Evolutionary conservation across 2,113 vertebrate species (phyloP), one percentile per base, ranked within the genome.

Genomic region (Eretmodus cyanostictus): DNA sequence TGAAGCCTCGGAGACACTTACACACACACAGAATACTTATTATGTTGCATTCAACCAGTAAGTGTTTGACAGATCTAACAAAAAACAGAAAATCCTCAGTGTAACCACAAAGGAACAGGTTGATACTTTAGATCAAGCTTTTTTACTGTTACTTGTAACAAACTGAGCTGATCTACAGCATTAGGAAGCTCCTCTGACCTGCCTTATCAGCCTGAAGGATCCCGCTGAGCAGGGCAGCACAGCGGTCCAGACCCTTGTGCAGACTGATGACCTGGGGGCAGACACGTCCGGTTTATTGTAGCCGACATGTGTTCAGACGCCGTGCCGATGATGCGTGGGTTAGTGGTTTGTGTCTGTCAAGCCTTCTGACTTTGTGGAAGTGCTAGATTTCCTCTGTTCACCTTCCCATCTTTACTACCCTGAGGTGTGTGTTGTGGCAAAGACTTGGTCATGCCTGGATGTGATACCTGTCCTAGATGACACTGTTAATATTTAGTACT

Each of bases 161-260:
- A 6, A 42, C 66, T 0, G 14, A 66, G 61, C 61, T 13, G 19
- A 22, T 68, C 10, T 68, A 12, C 10, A 40, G 36, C 13, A 7
- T 29, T 1, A 31, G 6, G 10, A 82, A 71, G 61, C 11, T 17
- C 36, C 2, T 68, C 91, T 84, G 86, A 98, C 97, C 97, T 96
- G 94, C 22, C 19, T 89, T 80, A 1, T 98, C 97, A 57, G 94
- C 96, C 89, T 97, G 95, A 38, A 99, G 96, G 79, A 98, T 96
- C 81, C 92, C 96, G 83, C 93, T 90, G 34, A 99, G 96, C 89
- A 99, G 96, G 88, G 97, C 95, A 38, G 98, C 97, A 95, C 98
- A 99, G 10, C 94, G 97, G 84, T 98, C 97, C 89, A 99, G 96
- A 7, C 97, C 98, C 11, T 92, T 84, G 61, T 97, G 96, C 51